Evolutionary conservation across 2,888 invertebrate genomes (phyloP).

Genomic region (Thymelicus lineola): DNA sequence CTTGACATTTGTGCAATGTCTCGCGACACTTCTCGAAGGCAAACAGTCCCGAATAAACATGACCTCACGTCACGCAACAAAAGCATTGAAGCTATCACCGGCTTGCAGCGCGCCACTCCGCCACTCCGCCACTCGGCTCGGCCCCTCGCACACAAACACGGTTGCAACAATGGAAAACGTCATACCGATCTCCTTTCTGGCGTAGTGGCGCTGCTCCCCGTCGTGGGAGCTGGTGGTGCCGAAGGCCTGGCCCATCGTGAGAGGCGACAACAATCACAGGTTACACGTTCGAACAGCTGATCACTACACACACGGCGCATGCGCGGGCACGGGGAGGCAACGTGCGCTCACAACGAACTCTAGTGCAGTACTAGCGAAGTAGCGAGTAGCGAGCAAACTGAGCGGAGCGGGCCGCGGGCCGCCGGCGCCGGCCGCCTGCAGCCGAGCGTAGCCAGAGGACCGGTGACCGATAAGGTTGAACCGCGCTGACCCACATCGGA

Average conservation of each 20-base stretch:
- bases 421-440: slow-evolving; percentile 15
- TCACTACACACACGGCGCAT: slow-evolving; percentile 59
- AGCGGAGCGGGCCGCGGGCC: slow-evolving; percentile 17
- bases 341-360: slow-evolving; percentile 44
- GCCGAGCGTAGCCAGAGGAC: slow-evolving; percentile 32
- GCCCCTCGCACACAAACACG: slow-evolving; percentile 15
- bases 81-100: slow-evolving; percentile 33
- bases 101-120: background rate
- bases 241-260: slow-evolving; percentile 79
- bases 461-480: slow-evolving; percentile 54
- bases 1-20: background rate
- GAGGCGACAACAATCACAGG: slow-evolving; percentile 44
- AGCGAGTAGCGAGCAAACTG: slow-evolving; percentile 38
- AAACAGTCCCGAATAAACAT: slow-evolving; percentile 24
- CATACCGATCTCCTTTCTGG: slow-evolving; percentile 80
- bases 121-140: background rate
- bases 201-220: slow-evolving; percentile 71
- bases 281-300: slow-evolving; percentile 58
- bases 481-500: slow-evolving; percentile 47
- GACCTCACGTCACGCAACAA: slow-evolving; percentile 32
- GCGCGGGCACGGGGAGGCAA: slow-evolving; percentile 55
- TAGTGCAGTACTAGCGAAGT: slow-evolving; percentile 31
- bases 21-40: slow-evolving; percentile 5
- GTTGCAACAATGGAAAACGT: slow-evolving; percentile 38
- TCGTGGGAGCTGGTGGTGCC: slow-evolving; percentile 78